phyloP scores from a whole-genome alignment of 2,888 invertebrate species.

The Orchesellides sinensis region DNA sequence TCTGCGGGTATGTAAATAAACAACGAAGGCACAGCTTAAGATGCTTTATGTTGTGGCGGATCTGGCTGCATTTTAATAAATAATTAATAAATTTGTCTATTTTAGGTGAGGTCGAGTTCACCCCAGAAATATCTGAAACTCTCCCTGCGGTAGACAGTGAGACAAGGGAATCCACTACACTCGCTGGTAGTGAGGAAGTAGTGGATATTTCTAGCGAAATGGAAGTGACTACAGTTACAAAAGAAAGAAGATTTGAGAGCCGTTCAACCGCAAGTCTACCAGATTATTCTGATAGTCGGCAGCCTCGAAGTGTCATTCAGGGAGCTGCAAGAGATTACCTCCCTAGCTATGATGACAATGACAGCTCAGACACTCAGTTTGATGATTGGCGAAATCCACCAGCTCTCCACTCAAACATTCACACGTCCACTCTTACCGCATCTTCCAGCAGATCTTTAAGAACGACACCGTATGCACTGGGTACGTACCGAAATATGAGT shows the following conservation, averaged over 20 bases:
- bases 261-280: not conserved
- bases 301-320: slow-evolving; percentile 31
- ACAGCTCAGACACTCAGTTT: not conserved
- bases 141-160: not conserved
- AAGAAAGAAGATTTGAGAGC: slow-evolving; percentile 7
- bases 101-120: not conserved
- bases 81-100: not conserved
- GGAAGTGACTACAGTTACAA: not conserved
- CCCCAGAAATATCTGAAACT: not conserved
- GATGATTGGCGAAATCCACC: slow-evolving; percentile 29
- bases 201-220: slow-evolving; percentile 2
- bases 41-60: no score
- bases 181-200: not conserved
- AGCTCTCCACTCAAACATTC: not conserved
- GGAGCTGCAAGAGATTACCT: slow-evolving; percentile 35
- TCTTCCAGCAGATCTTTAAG: slow-evolving; percentile 3
- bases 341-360: slow-evolving; percentile 15
- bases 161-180: not conserved
- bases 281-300: not conserved
- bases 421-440: not conserved
- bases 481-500: not conserved
- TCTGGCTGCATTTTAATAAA: no score
- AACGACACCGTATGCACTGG: slow-evolving; percentile 3
- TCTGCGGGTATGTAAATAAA: slow-evolving; percentile 40
- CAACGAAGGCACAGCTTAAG: not conserved